Evolutionary conservation across 2,797 vertebrate species (phyloP), one percentile per base, ranked within the genome.

Genomic region (Loriculus beryllinus): DNA sequence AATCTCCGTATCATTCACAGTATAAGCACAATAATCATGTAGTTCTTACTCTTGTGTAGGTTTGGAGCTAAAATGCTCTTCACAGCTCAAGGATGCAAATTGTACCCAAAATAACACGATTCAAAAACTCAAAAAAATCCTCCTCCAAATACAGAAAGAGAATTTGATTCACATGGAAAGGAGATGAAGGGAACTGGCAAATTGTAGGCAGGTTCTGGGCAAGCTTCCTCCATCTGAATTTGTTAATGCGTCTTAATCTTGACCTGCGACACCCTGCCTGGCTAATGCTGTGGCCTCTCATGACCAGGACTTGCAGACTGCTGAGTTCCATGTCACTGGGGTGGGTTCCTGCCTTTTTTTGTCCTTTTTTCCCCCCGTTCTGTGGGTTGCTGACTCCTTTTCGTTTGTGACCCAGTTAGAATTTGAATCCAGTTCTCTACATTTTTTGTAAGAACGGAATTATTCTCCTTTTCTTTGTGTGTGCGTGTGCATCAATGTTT

Each of bases 231-330:
- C 49, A 3, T n/a, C 33, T 74, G 80, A 97, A 94, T 95, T 88
- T 90, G 91, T 92, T 97, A 96, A 96, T 96, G 79, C 29, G 0
- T 85, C 88, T 95, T 95, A 96, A 96, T 92, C 96, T 95, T 92
- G 95, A 97, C 95, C 93, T 52, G 57, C 64, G 64, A n/a, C 90
- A 72, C 83, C 83, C 92, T 39, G 70, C 86, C 90, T 68, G 56
- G 79, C 54, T 95, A 78, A 92, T 85, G 84, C 93, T 42, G 43
- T 57, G 93, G 93, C 94, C 94, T 95, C 91, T 65, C 67, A 12
- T 94, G 94, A 90, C 91, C 94, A 85, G 74, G 65, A 70, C 68
- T 49, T 72, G 80, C 89, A 89, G 49, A 31, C 88, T 70, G 80
- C 86, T 54, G 89, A 68, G 92, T 16, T 79, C 37, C 45, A 9